Conservation (phyloP, 2,888 invertebrate genomes). For the Tetragonula carbonaria region DNA sequence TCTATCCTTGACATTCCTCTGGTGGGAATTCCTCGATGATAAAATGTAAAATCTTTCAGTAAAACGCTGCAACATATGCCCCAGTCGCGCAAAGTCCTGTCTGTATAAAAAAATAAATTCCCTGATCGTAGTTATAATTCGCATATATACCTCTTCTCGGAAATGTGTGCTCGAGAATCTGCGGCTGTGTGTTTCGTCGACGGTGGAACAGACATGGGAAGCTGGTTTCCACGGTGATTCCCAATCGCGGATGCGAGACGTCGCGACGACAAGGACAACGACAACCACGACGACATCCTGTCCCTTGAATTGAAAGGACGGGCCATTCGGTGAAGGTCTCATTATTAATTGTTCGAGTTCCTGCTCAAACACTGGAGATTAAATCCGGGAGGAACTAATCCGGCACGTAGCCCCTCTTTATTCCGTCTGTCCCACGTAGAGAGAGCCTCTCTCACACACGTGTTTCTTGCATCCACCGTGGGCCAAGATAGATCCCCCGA, state of each 20-base stretch:
- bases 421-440: slow-evolving; percentile 58
- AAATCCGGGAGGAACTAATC: slow-evolving; percentile 80
- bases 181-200: background rate
- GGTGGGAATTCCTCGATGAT: no score
- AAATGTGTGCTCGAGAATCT: background rate
- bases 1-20: no score
- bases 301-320: slow-evolving; percentile 71
- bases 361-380: slow-evolving; percentile 80
- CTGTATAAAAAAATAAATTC: no score
- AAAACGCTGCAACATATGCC: no score
- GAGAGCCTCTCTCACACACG: slow-evolving; percentile 1
- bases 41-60: no score
- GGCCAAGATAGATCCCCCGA: slow-evolving; percentile 1
- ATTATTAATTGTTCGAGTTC: slow-evolving; percentile 83
- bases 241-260: slow-evolving; percentile 67
- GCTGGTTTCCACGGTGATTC: slow-evolving; percentile 62
- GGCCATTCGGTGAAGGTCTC: slow-evolving; percentile 67
- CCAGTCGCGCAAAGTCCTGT: no score
- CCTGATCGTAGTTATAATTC: background rate
- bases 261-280: slow-evolving; percentile 56
- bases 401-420: slow-evolving; percentile 70
- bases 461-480: background rate
- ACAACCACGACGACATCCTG: slow-evolving; percentile 74
- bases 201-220: slow-evolving; percentile 24
- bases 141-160: background rate